Evolutionary conservation across 2,797 vertebrate genomes (phyloP), one percentile per base, ranked within the genome.

Genomic region (Paguma larvata): DNA sequence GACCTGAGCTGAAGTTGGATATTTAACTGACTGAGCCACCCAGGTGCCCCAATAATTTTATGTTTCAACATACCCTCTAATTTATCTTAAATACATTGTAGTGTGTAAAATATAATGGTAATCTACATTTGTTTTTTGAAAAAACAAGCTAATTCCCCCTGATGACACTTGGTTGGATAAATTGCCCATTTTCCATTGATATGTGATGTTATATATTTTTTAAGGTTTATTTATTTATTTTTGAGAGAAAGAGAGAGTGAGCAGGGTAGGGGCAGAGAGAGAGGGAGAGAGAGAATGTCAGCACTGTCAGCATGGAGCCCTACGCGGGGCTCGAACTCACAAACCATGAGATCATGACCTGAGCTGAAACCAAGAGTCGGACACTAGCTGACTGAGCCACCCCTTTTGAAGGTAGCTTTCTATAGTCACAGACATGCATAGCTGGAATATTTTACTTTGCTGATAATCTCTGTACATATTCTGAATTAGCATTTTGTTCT

Each of bases 21-120:
- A 38, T 38, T 38, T 38, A 38, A 38, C 38, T 3, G 3, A 38
- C 38, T 38, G 38, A 38, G 38, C 38, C 38, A 38, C 38, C 38
- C 38, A 38, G 38, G 38, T 38, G 38, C 38, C 38, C 38, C 38
- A 89, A 89, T 80, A 1, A 65, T 93, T 88, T 89, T 6, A 82
- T 25, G 77, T 91, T 80, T 87, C 72, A 65, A 32, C 3, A 41
- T 56, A 46, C 1, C 3, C 1, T 62, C 16, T 90, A 73, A 92
- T 88, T 96, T 32, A 51, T 90, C 73, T 87, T 67, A 77, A 89
- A 34, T 85, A 75, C 78, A 73, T 84, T 93, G 80, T 94, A 53
- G 6, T 88, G 14, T 68, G 70, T 63, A 25, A 96, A 96, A 79
- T 96, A 30, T 65, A 10, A 87, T 89, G 27, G 32, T 38, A 51